A percentile compares a stretch with the other conserved stretches of the same genome.
These are phyloP conservation scores for Elephantulus edwardii DNA, from an alignment of 2,113 vertebrate species.

Conservation along the genomic window DNA sequence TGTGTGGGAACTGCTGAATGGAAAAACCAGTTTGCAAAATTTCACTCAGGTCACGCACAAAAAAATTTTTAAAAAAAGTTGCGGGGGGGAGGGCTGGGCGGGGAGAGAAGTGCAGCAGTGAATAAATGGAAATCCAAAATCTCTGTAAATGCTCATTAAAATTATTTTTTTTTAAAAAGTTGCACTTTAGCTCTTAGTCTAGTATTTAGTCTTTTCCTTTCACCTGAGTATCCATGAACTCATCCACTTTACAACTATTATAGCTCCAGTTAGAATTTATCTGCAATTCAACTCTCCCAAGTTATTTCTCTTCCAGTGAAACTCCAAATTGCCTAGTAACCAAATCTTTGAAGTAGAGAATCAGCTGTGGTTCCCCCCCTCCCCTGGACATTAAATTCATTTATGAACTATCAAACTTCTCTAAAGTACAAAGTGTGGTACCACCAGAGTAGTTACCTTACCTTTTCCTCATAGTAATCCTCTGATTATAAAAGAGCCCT, in stretches of 20 bases:
- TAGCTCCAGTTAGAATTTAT: conserved; percentile 14
- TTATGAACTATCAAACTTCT: not conserved
- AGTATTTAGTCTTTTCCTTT: not conserved
- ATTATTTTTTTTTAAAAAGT: too few species aligned
- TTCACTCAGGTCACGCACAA: too few species aligned
- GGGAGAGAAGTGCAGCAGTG: too few species aligned
- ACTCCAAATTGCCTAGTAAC: not conserved
- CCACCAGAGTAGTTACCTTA: not conserved
- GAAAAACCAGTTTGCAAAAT: too few species aligned
- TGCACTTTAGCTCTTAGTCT: not conserved
- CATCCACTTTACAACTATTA: conserved; percentile 19
- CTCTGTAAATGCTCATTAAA: too few species aligned
- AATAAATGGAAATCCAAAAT: too few species aligned
- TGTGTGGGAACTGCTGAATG: too few species aligned
- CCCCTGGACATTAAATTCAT: not conserved
- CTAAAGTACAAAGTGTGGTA: not conserved
- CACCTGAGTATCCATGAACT: conserved; percentile 35
- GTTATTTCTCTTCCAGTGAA: not conserved
- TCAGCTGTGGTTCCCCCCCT: conserved; percentile 12
- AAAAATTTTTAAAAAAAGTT: too few species aligned
- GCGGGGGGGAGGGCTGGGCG: too few species aligned
- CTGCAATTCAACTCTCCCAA: not conserved
- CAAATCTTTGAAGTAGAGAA: not conserved
- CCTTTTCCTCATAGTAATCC: not conserved
- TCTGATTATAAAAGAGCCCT: not conserved